Percentiles rank a stretch among this genome's conserved stretches.
phyloP scores from a whole-genome alignment of 1,140 invertebrate species.

The Mamestra configurata region DNA sequence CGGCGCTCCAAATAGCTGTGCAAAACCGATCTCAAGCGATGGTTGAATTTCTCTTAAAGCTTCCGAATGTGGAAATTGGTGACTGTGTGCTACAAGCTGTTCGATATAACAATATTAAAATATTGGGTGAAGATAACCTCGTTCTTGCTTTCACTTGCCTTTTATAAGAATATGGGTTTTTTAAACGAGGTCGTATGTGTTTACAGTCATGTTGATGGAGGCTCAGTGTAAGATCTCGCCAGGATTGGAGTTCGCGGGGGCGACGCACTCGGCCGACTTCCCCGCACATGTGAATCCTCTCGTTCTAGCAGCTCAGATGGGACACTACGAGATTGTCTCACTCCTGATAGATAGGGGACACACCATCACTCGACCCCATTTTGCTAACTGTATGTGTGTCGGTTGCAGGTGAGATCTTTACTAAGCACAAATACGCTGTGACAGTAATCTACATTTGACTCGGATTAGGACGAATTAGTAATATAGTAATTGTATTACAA shows the following conservation, averaged over 20 bases:
- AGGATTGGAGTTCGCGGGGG: constrained; percentile 86
- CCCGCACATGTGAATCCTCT: constrained; percentile 92
- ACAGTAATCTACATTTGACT: neutral
- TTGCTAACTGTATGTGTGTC: constrained; percentile 89
- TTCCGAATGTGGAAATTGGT: constrained; percentile 86
- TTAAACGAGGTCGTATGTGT: constrained; percentile 19
- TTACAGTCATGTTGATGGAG: constrained; percentile 82
- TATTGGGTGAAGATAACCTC: constrained; percentile 71
- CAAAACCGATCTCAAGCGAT: constrained; percentile 84
- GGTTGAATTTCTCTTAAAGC: constrained; percentile 87
- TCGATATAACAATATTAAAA: constrained; percentile 84
- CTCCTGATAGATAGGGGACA: constrained; percentile 90
- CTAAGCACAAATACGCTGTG: too few relatives aligned
- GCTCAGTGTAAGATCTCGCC: constrained; percentile 81
- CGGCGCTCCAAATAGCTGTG: constrained; percentile 88
- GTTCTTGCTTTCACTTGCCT: constrained; percentile 54
- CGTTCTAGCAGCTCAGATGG: constrained; percentile 91
- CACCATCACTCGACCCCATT: constrained; percentile 88
- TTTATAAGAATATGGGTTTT: constrained; percentile 14
- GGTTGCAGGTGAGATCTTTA: constrained; percentile 85
- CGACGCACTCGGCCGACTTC: constrained; percentile 89
- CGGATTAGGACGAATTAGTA: neutral
- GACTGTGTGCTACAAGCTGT: constrained; percentile 89
- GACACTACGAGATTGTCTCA: constrained; percentile 91
- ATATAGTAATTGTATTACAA: too few relatives aligned